phyloP scores from a whole-genome alignment of 1,140 invertebrate species.

The Heliconius melpomene region DNA sequence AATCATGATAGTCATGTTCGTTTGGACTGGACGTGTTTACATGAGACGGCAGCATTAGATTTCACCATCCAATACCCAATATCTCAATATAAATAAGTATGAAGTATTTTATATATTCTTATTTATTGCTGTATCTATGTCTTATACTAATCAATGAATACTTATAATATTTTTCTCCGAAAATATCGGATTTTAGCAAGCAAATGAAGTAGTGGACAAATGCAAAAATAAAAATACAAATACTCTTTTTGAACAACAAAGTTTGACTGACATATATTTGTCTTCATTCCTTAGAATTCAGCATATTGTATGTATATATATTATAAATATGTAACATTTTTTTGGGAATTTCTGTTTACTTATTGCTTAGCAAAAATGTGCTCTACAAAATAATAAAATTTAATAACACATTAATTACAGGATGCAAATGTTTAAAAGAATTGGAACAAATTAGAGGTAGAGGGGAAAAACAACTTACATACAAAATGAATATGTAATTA shows the following conservation, averaged over 20 bases:
- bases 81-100: background rate
- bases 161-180: too few species aligned
- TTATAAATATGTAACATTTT: too few species aligned
- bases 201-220: too few species aligned
- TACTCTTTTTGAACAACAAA: too few species aligned
- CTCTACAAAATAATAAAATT: conserved; percentile 3
- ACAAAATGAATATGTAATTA: background rate
- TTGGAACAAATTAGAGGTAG: conserved; percentile 22
- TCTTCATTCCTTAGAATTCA: too few species aligned
- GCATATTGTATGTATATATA: too few species aligned
- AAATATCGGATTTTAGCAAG: too few species aligned
- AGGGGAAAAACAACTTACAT: conserved; percentile 13
- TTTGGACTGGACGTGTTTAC: background rate
- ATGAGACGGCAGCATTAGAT: conserved; percentile 3
- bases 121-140: background rate
- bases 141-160: background rate
- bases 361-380: background rate
- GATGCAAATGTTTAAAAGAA: conserved; percentile 24
- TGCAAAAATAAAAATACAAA: too few species aligned
- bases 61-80: background rate
- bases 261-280: too few species aligned
- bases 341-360: too few species aligned
- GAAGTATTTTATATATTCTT: background rate
- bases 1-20: background rate
- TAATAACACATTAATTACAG: conserved; percentile 16